Evolutionary conservation across 2,888 invertebrate species (phyloP).

Genomic region (Pycnomerus fuliginosus): DNA sequence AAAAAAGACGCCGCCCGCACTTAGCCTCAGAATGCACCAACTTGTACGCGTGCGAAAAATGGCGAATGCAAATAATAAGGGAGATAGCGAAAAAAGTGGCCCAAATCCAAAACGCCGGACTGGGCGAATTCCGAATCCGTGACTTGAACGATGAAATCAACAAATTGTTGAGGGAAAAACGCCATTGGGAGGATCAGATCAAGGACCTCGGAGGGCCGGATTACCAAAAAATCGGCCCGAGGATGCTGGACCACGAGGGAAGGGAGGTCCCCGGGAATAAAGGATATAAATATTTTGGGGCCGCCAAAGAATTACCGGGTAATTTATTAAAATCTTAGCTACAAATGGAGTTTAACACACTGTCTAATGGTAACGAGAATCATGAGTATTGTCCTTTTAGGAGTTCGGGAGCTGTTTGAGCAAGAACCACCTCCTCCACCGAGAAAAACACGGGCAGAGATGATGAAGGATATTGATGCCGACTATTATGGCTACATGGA

Average conservation of each 20-base stretch:
- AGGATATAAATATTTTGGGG: conserved; percentile 99
- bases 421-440: conserved; percentile 91
- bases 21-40: conserved; percentile 94
- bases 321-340: conserved; percentile 16
- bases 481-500: conserved; percentile 99
- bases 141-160: conserved; percentile 99
- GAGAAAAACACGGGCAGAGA: conserved; percentile 89
- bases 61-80: conserved; percentile 93
- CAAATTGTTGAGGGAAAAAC: conserved; percentile 90
- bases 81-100: conserved; percentile 98
- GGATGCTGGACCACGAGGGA: conserved; percentile 88
- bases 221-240: conserved; percentile 85
- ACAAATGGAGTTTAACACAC: conserved; percentile 7
- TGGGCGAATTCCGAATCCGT: conserved; percentile 97
- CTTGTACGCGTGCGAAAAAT: conserved; percentile 90
- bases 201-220: conserved; percentile 94
- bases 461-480: conserved; percentile 98
- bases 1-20: conserved; percentile 86
- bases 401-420: conserved; percentile 96
- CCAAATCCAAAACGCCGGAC: conserved; percentile 97
- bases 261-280: conserved; percentile 97
- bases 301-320: conserved; percentile 95
- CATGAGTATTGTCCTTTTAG: conserved; percentile 45
- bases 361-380: conserved; percentile 19
- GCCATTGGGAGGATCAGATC: conserved; percentile 98